Base-by-base conservation (phyloP, 2,113 vertebrate genomes). In the Oceanodroma tethys region DNA sequence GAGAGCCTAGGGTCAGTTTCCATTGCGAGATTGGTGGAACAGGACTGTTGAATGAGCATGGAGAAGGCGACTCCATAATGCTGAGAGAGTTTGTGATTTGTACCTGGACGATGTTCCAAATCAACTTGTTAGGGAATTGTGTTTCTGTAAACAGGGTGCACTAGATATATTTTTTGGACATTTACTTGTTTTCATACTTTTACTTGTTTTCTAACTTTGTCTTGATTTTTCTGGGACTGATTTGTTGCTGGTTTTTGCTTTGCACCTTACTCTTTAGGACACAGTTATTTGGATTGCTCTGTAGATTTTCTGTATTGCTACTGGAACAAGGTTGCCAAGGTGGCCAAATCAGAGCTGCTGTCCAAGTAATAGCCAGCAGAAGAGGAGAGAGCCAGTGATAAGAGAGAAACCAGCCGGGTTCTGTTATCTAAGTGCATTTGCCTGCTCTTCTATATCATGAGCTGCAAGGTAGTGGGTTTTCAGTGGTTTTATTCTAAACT, bases 371-470 rank as follows among this genome's bases (percentile, higher is more conserved):
- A 67, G 6, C 42, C 19, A 45, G 38, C 32, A 34, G 29, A 36
- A 16, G 22, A 58, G 30, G 12, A 32, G 29, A 63, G 52, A 7
- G 17, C 11, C 42, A 36, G 1, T 38, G 52, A 4, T 25, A 6
- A 36, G 13, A 50, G 59, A 40, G 4, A 67, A 70, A 38, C 21
- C 10, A 2, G 6, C 6, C 2, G 16, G 26, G 12, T 6, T 42
- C 66, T 75, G 52, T 14, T 26, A 7, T 56, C 50, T 13, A 32
- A 60, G 29, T 58, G 45, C 27, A 10, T 84, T 70, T 85, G 32
- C 13, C 65, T 66, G 50, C 25, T 5, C 38, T 67, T 42, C 3
- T 9, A 0, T 56, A 7, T 47, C 14, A 4, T 1, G 4, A 81
- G 11, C 27, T 67, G 65, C 43, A n/a, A 50, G 68, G 43, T 38